Base-by-base conservation (phyloP, 2,888 invertebrate species). In the Eutolmus rufibarbis region DNA sequence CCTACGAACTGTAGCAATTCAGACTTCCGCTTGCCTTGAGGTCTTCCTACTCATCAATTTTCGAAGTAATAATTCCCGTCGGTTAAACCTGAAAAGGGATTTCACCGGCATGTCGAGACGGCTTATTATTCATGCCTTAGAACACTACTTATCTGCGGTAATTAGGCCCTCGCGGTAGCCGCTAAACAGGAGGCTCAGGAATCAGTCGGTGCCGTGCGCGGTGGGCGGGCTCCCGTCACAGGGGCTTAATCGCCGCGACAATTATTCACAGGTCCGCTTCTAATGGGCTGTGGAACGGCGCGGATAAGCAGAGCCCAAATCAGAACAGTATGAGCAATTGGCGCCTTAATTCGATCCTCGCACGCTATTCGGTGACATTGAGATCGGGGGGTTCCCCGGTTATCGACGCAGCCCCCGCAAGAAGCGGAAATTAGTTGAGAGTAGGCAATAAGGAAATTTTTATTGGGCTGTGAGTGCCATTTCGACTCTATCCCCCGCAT, bases 361-460 rank as follows among this genome's bases (percentile, higher is more conserved):
- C 82, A 82, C 82, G 82, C 82, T 37, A 82, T 34, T n/a, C 37
- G 19, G 4, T 82, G 82, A 82, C 82, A 82, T 82, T 82, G 82
- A 37, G 82, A 82, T 51, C 51, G 5, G 8, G n/a, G 51, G 14
- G 2, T 51, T 78, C 19, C 28, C 78, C 23, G 43, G 46, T 31
- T 79, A 79, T 51, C 79, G 79, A 79, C 46, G 43, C 23, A 79
- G 14, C 12, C 51, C 23, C 16, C 51, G 9, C 43, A 23, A 51
- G 28, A 56, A 46, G 16, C 28, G 51, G 79, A 79, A 79, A 79
- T 79, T 79, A 51, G 19, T 23, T 14, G 14, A 81, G 77, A 56
- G 23, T 81, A 66, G 57, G 19, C 9, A 34, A 34, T 66, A 57
- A 82, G n/a, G 82, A 40, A 82, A 82, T 82, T 82, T 51, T 34